Percentiles rank a stretch among this genome's conserved stretches.
Evolutionary conservation across 1,140 invertebrate genomes (phyloP).

Genomic region (Cherax destructor): DNA sequence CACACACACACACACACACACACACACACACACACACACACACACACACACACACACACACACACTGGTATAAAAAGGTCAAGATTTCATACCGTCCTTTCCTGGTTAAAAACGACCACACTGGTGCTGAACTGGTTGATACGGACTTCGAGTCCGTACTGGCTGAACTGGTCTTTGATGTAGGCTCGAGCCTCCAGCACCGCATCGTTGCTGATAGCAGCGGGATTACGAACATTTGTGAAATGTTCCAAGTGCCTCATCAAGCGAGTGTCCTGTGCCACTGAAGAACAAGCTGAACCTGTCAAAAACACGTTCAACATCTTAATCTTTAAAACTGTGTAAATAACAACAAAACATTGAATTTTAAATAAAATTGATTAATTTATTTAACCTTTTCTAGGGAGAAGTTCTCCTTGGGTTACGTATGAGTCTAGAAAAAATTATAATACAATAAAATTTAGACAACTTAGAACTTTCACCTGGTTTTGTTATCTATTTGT

Average conservation of each 20-base stretch:
- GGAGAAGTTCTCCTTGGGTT: no score
- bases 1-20: conserved; percentile 11
- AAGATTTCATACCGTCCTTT: no score
- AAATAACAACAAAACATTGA: not conserved
- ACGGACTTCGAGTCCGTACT: not conserved
- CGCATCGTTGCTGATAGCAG: not conserved
- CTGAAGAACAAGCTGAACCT: not conserved
- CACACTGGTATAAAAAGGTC: no score
- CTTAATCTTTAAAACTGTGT: no score
- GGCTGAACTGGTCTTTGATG: conserved; percentile 3
- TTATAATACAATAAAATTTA: no score
- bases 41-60: not conserved
- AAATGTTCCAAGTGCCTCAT: not conserved
- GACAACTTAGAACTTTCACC: no score
- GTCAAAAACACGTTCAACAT: not conserved
- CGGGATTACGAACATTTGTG: not conserved
- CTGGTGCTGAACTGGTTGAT: not conserved
- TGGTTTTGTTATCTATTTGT: no score
- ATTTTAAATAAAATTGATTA: not conserved
- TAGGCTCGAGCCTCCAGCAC: conserved; percentile 6
- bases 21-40: conserved; percentile 13
- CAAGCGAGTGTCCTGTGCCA: not conserved
- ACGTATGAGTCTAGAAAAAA: no score
- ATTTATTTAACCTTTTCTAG: no score
- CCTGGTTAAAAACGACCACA: not conserved